Base-by-base conservation (phyloP, 2,888 invertebrate genomes). In the Embidobia sp. region DNA sequence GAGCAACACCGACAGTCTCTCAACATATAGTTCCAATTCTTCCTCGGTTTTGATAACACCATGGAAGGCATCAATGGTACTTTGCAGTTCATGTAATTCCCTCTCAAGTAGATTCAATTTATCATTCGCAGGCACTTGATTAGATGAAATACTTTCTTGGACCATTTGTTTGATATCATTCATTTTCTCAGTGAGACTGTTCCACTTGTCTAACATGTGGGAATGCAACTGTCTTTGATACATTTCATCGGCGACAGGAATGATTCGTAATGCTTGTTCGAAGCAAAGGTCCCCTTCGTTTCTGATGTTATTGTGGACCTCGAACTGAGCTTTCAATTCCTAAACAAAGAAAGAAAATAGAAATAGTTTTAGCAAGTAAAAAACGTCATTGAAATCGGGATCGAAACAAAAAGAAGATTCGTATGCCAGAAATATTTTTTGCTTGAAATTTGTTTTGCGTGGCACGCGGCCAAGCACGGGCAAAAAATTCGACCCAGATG, bases 321-420 rank as follows among this genome's bases (percentile, higher is more conserved):
- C 96, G 83, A 95, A 95, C 83, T 96, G 95, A 0, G 96, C 96
- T 88, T 96, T 96, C 42, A 96, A 89, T 90, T 96, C 96, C 93
- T 93, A 81, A 4, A 26, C 10, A 29, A 55, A 27, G 15, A 46
- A 33, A 35, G 2, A 13, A 49, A 49, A 27, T 4, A 22, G 22
- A n/a, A n/a, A n/a, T n/a, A n/a, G n/a, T n/a, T n/a, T n/a, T n/a
- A n/a, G n/a, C n/a, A n/a, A n/a, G n/a, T n/a, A n/a, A n/a, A n/a
- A n/a, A n/a, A n/a, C n/a, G n/a, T n/a, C n/a, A n/a, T n/a, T n/a
- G n/a, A n/a, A n/a, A n/a, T n/a, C n/a, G n/a, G n/a, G n/a, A n/a
- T n/a, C n/a, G n/a, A n/a, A n/a, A n/a, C n/a, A n/a, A n/a, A n/a
- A n/a, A n/a, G n/a, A n/a, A n/a, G n/a, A n/a, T n/a, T n/a, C n/a